A percentile compares a stretch with the other conserved stretches of the same genome.
phyloP scores from a whole-genome alignment of 2,888 invertebrate genomes.

The Reticulitermes lucifugus region DNA sequence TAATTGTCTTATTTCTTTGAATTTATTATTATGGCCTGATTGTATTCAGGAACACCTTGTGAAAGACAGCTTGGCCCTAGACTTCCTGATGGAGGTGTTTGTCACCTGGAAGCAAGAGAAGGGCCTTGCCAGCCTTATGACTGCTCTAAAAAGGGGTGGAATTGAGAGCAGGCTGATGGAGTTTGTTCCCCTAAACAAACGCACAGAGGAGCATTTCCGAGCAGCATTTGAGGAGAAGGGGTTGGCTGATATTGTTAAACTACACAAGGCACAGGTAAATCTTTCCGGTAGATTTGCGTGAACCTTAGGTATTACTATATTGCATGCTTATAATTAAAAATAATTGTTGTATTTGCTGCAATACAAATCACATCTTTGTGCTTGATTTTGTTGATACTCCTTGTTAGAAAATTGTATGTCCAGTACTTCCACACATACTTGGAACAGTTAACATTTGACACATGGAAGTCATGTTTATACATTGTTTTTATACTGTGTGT shows the following conservation, averaged over 20 bases:
- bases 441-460: too few relatives aligned
- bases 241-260: constrained; percentile 78
- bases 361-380: too few relatives aligned
- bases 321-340: too few relatives aligned
- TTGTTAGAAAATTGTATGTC: too few relatives aligned
- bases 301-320: too few relatives aligned
- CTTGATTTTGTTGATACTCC: too few relatives aligned
- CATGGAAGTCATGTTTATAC: too few relatives aligned
- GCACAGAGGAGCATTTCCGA: constrained; percentile 89
- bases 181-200: constrained; percentile 94
- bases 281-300: background rate
- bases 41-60: constrained; percentile 83
- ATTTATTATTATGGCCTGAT: background rate
- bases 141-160: constrained; percentile 88
- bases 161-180: constrained; percentile 85
- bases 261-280: constrained; percentile 66
- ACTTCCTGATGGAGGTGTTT: constrained; percentile 94
- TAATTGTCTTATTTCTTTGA: too few relatives aligned
- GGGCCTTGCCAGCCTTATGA: constrained; percentile 86
- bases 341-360: too few relatives aligned
- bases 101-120: constrained; percentile 91
- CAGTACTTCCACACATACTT: too few relatives aligned
- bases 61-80: constrained; percentile 93
- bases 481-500: too few relatives aligned
- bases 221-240: constrained; percentile 84